Percentiles rank a stretch among this genome's conserved stretches.
These are phyloP conservation scores for Coboldia fuscipes DNA, from an alignment of 1,140 invertebrate species.

Conservation along the genomic window DNA sequence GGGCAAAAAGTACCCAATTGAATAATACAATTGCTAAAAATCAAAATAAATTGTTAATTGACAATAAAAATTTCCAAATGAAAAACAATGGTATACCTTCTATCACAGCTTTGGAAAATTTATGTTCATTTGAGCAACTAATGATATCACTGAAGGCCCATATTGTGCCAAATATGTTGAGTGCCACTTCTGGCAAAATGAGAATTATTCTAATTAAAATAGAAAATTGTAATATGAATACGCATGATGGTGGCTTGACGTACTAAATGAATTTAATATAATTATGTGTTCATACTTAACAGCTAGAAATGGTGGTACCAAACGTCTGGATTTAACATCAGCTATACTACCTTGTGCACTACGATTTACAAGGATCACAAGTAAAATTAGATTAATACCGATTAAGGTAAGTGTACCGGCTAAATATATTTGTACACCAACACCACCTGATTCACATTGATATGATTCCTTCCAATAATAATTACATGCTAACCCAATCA, in stretches of 20 bases:
- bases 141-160: slow-evolving; percentile 56
- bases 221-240: slow-evolving; percentile 8
- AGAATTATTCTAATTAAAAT: slow-evolving; percentile 42
- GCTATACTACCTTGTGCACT: slow-evolving; percentile 46
- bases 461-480: slow-evolving; percentile 38
- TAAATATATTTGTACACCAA: slow-evolving; percentile 41
- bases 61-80: slow-evolving; percentile 4
- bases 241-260: too few species aligned
- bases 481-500: slow-evolving; percentile 36
- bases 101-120: slow-evolving; percentile 46
- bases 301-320: slow-evolving; percentile 39
- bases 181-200: slow-evolving; percentile 47
- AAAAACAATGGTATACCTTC: slow-evolving; percentile 28
- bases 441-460: slow-evolving; percentile 35
- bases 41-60: slow-evolving; percentile 6
- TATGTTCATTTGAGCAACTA: slow-evolving; percentile 36
- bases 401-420: slow-evolving; percentile 38
- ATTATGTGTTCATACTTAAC: slow-evolving; percentile 51
- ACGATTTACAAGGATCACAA: slow-evolving; percentile 40
- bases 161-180: slow-evolving; percentile 59
- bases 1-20: slow-evolving; percentile 54
- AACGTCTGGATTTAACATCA: slow-evolving; percentile 37
- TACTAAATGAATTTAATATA: too few species aligned
- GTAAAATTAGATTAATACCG: slow-evolving; percentile 30
- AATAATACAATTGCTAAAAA: slow-evolving; percentile 47